Evolutionary conservation across 2,888 invertebrate genomes (phyloP).

Genomic region (Diaphora mendica): DNA sequence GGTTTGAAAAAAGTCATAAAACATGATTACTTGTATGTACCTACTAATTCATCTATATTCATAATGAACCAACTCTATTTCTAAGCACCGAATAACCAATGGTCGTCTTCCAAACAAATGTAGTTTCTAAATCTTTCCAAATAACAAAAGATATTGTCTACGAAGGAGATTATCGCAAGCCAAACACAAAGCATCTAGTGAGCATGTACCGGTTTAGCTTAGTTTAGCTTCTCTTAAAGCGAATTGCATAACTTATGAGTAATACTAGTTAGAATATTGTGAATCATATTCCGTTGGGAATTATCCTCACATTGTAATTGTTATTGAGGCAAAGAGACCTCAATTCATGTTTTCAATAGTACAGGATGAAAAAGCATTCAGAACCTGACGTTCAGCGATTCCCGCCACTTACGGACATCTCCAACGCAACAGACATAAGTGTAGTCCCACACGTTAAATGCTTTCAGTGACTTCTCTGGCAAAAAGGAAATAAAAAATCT

Average conservation of each 20-base stretch:
- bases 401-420: too few relatives aligned
- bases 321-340: background rate
- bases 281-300: constrained; percentile 34
- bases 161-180: constrained; percentile 33
- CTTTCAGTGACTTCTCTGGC: too few relatives aligned
- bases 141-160: constrained; percentile 37
- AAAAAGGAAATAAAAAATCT: too few relatives aligned
- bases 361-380: too few relatives aligned
- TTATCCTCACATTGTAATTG: background rate
- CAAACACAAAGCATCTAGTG: constrained; percentile 31
- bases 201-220: constrained; percentile 42
- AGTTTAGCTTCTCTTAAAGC: constrained; percentile 31
- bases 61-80: constrained; percentile 34
- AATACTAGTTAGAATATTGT: constrained; percentile 34
- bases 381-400: too few relatives aligned
- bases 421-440: background rate
- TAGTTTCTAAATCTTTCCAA: constrained; percentile 38
- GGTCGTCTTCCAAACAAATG: constrained; percentile 37
- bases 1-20: background rate
- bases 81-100: constrained; percentile 22
- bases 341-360: too few relatives aligned
- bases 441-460: background rate
- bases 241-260: constrained; percentile 47
- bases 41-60: background rate
- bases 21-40: too few relatives aligned